These are phyloP conservation scores for Seira musarum DNA, from an alignment of 2,888 invertebrate species.

Conservation along the genomic window DNA sequence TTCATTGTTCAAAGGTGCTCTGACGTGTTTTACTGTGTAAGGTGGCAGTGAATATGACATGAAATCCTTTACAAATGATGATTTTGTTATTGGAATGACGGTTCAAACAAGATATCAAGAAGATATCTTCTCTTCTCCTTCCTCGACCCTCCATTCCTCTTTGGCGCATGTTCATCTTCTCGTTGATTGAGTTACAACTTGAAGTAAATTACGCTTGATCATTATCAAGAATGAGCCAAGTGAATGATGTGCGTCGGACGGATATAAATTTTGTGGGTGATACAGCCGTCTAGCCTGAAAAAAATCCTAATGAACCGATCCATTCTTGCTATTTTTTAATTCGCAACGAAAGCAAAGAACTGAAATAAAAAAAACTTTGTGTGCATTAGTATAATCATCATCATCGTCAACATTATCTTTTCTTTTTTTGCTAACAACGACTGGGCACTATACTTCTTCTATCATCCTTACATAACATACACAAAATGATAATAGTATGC, in stretches of 20 bases:
- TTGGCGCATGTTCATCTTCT: background rate
- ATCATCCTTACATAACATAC: no score
- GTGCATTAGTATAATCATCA: background rate
- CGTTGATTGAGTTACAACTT: constrained; percentile 12
- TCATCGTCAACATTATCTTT: background rate
- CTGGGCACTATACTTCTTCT: no score
- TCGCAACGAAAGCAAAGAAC: background rate
- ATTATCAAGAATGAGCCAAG: constrained; percentile 38
- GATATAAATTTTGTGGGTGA: constrained; percentile 15
- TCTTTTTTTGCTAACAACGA: no score
- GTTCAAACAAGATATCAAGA: background rate
- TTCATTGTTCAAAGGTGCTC: background rate
- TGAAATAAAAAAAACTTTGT: background rate
- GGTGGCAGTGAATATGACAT: no score
- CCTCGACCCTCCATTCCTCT: background rate
- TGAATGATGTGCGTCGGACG: constrained; percentile 15
- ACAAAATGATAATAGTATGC: no score
- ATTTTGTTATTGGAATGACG: constrained; percentile 31
- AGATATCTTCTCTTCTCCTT: background rate
- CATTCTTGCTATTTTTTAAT: background rate
- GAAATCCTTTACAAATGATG: background rate
- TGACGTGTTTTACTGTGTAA: no score
- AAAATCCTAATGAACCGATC: background rate
- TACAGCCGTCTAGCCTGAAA: constrained; percentile 1
- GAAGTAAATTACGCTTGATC: constrained; percentile 32